Evolutionary conservation across 2,113 vertebrate species (phyloP).

Genomic region (Parus major): DNA sequence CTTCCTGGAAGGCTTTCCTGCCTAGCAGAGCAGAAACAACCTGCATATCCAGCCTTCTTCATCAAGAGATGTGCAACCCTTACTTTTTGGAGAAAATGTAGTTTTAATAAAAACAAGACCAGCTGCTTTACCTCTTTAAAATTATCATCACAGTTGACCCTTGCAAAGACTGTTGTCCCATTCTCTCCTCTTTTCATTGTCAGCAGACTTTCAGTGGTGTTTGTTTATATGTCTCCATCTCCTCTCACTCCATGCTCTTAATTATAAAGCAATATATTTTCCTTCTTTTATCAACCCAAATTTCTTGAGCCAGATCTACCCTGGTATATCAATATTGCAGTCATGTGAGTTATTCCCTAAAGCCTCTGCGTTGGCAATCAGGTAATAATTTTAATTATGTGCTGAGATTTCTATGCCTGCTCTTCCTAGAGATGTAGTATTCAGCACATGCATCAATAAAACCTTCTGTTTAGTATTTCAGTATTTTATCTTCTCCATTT

Average conservation of each 20-base stretch:
- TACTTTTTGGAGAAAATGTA: background rate
- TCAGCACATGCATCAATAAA: background rate
- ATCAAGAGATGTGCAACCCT: background rate
- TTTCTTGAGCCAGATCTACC: background rate
- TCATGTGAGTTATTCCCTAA: background rate
- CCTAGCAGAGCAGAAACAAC: background rate
- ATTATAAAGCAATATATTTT: background rate
- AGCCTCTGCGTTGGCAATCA: background rate
- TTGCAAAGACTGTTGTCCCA: background rate
- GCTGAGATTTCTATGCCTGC: background rate
- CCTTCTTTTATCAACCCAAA: background rate
- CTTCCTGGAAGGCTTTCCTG: background rate
- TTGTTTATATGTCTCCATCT: background rate
- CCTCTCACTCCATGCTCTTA: background rate
- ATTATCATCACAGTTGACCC: background rate
- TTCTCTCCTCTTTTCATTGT: background rate
- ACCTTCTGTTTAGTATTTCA: background rate
- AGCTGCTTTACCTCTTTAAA: background rate
- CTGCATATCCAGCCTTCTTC: background rate
- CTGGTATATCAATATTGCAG: background rate
- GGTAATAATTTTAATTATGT: constrained; percentile 15
- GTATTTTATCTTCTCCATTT: background rate
- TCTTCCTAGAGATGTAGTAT: background rate
- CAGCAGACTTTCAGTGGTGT: background rate
- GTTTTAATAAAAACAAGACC: background rate